Evolutionary conservation across 2,113 vertebrate genomes (phyloP).

Genomic region (Scytalopus superciliaris): DNA sequence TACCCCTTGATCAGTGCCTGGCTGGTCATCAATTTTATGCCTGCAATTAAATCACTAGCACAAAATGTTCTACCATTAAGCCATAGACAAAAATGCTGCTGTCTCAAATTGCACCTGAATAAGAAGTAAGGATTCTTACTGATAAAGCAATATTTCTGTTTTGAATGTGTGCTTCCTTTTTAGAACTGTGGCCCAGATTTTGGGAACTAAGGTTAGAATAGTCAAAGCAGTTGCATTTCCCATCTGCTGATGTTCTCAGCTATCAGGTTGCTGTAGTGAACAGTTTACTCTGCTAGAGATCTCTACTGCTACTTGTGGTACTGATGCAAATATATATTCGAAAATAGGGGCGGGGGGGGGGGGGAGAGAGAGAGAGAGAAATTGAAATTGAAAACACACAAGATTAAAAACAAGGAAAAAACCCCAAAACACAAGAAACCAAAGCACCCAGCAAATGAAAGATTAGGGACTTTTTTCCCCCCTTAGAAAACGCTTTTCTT

Average conservation of each 20-base stretch:
- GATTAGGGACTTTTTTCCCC: neutral
- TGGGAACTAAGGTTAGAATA: neutral
- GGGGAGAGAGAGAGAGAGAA: neutral
- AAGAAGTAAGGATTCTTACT: neutral
- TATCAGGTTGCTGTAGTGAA: neutral
- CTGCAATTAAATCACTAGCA: neutral
- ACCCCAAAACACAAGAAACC: neutral
- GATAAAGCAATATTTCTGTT: neutral
- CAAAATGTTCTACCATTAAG: neutral
- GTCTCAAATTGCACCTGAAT: neutral
- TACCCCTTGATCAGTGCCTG: neutral
- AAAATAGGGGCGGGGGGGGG: neutral
- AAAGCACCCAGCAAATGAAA: neutral
- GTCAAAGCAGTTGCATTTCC: neutral
- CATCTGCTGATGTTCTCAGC: conserved; percentile 1
- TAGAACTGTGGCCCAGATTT: neutral
- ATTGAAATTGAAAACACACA: conserved; percentile 40
- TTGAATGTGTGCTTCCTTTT: neutral
- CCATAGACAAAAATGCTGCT: neutral
- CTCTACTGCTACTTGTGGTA: neutral
- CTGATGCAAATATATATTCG: neutral
- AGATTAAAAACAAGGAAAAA: conserved; percentile 9
- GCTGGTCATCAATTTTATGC: conserved; percentile 21
- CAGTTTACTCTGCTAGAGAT: neutral
- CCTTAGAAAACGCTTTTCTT: neutral